Evolutionary conservation across 2,888 invertebrate species (phyloP), one percentile per base, ranked within the genome.

Genomic region (Aspidiotus destructor): DNA sequence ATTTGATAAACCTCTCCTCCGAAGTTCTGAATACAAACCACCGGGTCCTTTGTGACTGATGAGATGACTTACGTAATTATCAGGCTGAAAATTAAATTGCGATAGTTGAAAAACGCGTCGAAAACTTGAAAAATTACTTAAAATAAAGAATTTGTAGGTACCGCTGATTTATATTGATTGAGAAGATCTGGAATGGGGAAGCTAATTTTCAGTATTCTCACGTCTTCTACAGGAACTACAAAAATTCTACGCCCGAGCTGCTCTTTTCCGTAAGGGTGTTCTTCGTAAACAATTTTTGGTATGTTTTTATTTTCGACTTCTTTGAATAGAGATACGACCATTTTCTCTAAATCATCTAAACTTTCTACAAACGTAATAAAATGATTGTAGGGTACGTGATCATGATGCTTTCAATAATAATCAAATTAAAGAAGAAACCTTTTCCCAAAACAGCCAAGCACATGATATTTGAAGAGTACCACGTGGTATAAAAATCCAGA

Each of bases 1-100:
- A 77, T 92, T 96, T 60, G 91, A 92, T 96, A 97, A 98, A 8
- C 94, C 93, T 70, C 84, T 82, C 0, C 84, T 82, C 76, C 94
- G 95, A 62, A 99, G 80, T 63, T 88, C 88, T 0, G 96, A 90
- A 70, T 98, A 80, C 70, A 99, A 81, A 74, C 96, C 96, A 6
- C 98, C 97, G 2, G 90, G 86, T 0, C 97, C 96, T 79, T 99
- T 98, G 77, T 98, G 98, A 0, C 97, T 98, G 73, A 99, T 81
- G 72, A 98, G 80, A 78, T 98, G 93, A 6, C 92, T 88, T 72
- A 96, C 79, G 77, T 96, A 97, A 76, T 87, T 85, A 28, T 86
- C 86, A 41, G 96, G 95, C 94, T 96, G 76, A 0, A 79, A 78
- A 68, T 72, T 73, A 17, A 44, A 44, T 10, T 44, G 9, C 8